Base-by-base conservation (phyloP, 2,797 vertebrate species). In the Masticophis lateralis region DNA sequence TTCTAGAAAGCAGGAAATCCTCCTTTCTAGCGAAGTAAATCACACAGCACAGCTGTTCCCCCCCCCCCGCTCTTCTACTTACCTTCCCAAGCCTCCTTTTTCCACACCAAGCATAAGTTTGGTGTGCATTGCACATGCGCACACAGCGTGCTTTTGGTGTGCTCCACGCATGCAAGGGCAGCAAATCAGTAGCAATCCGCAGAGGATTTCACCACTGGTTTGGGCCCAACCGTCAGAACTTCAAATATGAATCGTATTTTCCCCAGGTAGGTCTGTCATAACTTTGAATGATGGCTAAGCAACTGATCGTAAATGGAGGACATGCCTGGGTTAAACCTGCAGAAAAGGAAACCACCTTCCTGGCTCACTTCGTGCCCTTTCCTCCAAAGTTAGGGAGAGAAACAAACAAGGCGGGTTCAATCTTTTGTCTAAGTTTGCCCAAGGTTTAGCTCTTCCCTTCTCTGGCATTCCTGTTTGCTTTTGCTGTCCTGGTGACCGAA, bases 341-440 rank as follows among this genome's bases (percentile, higher is more conserved):
- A 90, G 37, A 37, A 74, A 1, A 61, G 51, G 56, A 6, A 22
- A 87, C 37, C 8, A 56, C 88, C 66, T 89, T 61, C 87, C 61
- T 61, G 18, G 2, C 6, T 89, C 59, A 79, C 13, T 66, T 53
- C 57, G n/a, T 4, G 13, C 28, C 47, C 8, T 25, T 28, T 43
- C 43, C 53, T 90, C 90, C 60, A 43, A 55, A 11, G 69, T 87
- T 0, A 0, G 0, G 2, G 92, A 69, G 86, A 92, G 47, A 53
- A 94, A 96, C 9, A 53, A 51, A 53, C 4, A 95, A 91, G 92
- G 90, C 93, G 94, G 92, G 91, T 94, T 96, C 93, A 94, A 0
- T 86, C 94, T 96, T 95, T 96, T 96, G 92, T 93, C 95, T 95
- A 94, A 94, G 96, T 96, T 97, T 96, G 93, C 95, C 92, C 43